Evolutionary conservation across 2,113 vertebrate genomes (phyloP).

Genomic region (Nestor notabilis): DNA sequence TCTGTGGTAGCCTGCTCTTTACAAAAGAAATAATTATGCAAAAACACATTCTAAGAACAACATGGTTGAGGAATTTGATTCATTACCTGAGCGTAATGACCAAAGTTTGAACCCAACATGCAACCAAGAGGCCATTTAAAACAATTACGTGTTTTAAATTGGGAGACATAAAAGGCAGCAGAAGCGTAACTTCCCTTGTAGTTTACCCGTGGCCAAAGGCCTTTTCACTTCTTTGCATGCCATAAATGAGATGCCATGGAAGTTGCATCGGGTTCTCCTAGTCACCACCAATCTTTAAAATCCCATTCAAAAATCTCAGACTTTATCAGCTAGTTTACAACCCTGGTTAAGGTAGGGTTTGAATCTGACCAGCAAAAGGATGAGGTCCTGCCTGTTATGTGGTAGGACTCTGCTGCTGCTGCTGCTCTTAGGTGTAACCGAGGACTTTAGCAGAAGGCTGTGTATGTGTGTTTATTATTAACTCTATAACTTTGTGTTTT

Average conservation of each 20-base stretch:
- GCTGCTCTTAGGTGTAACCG: neutral
- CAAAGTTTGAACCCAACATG: constrained; percentile 29
- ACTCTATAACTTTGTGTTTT: neutral
- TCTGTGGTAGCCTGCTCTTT: neutral
- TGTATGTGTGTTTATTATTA: neutral
- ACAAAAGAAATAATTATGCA: neutral
- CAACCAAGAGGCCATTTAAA: constrained; percentile 10
- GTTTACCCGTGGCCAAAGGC: neutral
- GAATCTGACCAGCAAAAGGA: neutral
- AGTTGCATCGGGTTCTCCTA: neutral
- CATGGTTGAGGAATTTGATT: constrained; percentile 49
- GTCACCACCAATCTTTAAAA: neutral
- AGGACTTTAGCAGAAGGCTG: neutral
- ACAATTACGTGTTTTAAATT: constrained; percentile 28
- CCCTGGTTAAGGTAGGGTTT: neutral
- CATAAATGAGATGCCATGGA: neutral
- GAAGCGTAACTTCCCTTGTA: neutral
- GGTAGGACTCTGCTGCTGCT: neutral
- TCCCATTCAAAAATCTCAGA: neutral
- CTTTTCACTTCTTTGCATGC: neutral
- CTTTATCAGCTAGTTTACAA: neutral
- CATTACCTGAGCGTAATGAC: constrained; percentile 49
- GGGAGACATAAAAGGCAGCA: constrained; percentile 40
- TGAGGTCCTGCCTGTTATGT: neutral
- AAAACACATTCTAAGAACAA: constrained; percentile 50